A percentile compares a stretch with the other conserved stretches of the same genome.
Conservation (phyloP, 2,797 vertebrate species). For the Poeciliopsis gracilis region DNA sequence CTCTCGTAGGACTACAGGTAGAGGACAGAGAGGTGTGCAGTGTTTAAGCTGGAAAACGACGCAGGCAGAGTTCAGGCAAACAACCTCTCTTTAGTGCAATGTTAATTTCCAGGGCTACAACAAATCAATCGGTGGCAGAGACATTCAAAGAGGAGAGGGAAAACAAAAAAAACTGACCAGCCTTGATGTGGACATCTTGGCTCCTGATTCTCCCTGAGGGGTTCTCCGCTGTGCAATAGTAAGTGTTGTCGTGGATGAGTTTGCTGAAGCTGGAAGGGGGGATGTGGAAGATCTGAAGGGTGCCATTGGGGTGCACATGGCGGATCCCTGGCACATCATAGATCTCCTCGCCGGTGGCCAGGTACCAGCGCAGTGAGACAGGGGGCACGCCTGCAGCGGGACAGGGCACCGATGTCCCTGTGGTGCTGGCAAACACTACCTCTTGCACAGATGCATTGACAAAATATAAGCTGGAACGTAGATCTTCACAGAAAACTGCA, state of each 20-base stretch:
- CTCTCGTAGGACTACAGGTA: slow-evolving; percentile 94
- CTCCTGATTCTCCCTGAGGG: slow-evolving; percentile 99
- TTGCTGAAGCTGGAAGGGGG: slow-evolving; percentile 99
- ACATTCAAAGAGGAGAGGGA: background rate
- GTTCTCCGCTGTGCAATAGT: slow-evolving; percentile 99
- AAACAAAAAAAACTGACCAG: slow-evolving; percentile 84
- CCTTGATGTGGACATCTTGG: slow-evolving; percentile 99
- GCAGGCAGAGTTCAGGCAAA: background rate
- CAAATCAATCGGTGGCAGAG: slow-evolving; percentile 1
- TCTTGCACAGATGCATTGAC: slow-evolving; percentile 99
- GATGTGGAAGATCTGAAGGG: slow-evolving; percentile 99
- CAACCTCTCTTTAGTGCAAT: background rate
- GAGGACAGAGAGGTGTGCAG: slow-evolving; percentile 34
- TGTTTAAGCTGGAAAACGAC: slow-evolving; percentile 2
- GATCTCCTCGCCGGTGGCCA: slow-evolving; percentile 98
- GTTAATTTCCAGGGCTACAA: slow-evolving; percentile 4
- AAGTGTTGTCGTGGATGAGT: slow-evolving; percentile 99
- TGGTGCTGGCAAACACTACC: slow-evolving; percentile 99
- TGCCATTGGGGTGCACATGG: slow-evolving; percentile 99
- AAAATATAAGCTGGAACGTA: slow-evolving; percentile 99
- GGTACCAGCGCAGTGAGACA: slow-evolving; percentile 98
- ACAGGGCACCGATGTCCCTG: slow-evolving; percentile 97
- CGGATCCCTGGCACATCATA: slow-evolving; percentile 99
- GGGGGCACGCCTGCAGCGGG: slow-evolving; percentile 94
- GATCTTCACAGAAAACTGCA: slow-evolving; percentile 97